phyloP scores from a whole-genome alignment of 2,113 vertebrate species.

The Camarhynchus parvulus region DNA sequence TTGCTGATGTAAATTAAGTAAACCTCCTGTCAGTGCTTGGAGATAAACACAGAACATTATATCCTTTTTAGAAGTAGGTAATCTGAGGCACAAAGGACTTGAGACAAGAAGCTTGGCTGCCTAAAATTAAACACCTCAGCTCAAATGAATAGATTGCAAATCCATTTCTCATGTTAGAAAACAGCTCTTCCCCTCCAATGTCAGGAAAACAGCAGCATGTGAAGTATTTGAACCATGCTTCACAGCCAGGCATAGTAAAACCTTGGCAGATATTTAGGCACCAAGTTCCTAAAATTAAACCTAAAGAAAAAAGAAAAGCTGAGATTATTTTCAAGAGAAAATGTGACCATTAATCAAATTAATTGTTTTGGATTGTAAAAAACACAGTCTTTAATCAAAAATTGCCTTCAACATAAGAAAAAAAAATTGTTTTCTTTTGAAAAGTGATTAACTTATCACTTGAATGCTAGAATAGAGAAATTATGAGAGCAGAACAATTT shows the following conservation, averaged over 20 bases:
- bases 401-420: neutral
- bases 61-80: constrained; percentile 1
- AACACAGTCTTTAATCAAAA: neutral
- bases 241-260: neutral
- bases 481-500: neutral
- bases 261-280: neutral
- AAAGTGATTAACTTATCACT: neutral
- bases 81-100: constrained; percentile 4
- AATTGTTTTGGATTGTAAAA: neutral
- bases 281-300: neutral
- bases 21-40: neutral
- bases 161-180: neutral
- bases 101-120: neutral
- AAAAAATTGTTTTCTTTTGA: neutral
- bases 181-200: neutral
- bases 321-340: neutral
- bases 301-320: rapidly evolving
- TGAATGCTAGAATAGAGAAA: neutral
- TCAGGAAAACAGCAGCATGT: neutral
- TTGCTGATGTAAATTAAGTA: constrained; percentile 6
- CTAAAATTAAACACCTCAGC: constrained; percentile 20
- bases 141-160: neutral
- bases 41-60: neutral
- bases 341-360: neutral
- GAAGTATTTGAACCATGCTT: neutral